Percentiles rank a stretch among this genome's conserved stretches.
These are phyloP conservation scores for Parauchenoglanis punctatus DNA, from an alignment of 2,797 vertebrate species.

Conservation along the genomic window DNA sequence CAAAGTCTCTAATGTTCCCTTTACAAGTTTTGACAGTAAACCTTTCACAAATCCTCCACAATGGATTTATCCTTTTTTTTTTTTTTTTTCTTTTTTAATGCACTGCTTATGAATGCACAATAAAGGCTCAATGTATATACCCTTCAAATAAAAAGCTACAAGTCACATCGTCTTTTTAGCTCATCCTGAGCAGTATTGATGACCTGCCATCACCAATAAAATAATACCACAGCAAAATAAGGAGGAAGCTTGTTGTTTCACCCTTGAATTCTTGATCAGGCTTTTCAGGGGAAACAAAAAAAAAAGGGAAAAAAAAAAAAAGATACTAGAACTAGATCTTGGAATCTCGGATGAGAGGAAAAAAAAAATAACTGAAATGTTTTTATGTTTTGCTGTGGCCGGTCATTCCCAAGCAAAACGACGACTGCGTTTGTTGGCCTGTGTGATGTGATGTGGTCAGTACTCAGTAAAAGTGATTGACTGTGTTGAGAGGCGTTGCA, in stretches of 20 bases:
- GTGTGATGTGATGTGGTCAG: slow-evolving; percentile 59
- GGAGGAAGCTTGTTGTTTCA: slow-evolving; percentile 28
- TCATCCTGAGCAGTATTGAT: slow-evolving; percentile 25
- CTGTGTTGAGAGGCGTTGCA: slow-evolving; percentile 57
- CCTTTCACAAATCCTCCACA: slow-evolving; percentile 10
- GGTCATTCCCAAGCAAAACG: slow-evolving; percentile 26
- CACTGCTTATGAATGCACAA: neutral
- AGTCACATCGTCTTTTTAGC: slow-evolving; percentile 30
- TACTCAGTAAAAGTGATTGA: slow-evolving; percentile 77
- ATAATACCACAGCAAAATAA: neutral
- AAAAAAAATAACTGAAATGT: slow-evolving; percentile 12
- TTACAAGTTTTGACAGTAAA: slow-evolving; percentile 23
- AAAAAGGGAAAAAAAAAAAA: neutral
- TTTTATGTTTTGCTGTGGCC: slow-evolving; percentile 36
- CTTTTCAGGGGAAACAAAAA: neutral
- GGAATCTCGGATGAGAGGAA: neutral
- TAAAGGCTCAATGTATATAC: neutral
- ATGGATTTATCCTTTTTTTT: neutral
- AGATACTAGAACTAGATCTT: neutral
- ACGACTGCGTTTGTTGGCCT: neutral
- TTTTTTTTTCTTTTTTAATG: neutral
- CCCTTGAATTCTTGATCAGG: slow-evolving; percentile 4
- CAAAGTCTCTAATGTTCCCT: slow-evolving; percentile 3
- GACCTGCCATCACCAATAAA: slow-evolving; percentile 27
- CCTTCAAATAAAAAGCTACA: neutral